These are phyloP conservation scores for Myotis findleyi DNA, from an alignment of 2,797 vertebrate genomes.

Conservation along the genomic window DNA sequence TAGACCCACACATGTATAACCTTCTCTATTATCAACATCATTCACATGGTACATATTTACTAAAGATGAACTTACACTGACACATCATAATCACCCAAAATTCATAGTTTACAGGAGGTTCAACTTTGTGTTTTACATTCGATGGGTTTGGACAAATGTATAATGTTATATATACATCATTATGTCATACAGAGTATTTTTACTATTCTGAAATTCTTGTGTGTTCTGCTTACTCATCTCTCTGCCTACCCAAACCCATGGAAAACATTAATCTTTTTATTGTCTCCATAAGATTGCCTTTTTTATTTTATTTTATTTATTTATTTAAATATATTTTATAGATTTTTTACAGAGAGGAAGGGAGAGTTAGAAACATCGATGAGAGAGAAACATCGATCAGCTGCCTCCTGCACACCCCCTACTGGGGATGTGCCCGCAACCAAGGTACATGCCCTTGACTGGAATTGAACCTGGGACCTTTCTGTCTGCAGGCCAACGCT, in stretches of 20 bases:
- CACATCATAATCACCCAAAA: not conserved
- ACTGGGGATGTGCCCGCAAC: too few species aligned
- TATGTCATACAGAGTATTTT: not conserved
- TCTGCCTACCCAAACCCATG: not conserved
- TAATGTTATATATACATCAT: not conserved
- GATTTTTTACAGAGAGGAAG: too few species aligned
- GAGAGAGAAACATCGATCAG: too few species aligned
- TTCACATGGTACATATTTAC: not conserved
- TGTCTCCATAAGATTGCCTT: not conserved
- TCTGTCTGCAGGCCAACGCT: too few species aligned
- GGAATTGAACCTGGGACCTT: too few species aligned
- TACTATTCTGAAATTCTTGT: not conserved
- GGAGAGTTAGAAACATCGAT: too few species aligned
- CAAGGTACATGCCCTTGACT: too few species aligned
- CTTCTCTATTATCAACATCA: not conserved
- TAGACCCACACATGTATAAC: not conserved
- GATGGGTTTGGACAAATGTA: not conserved
- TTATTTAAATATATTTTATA: too few species aligned
- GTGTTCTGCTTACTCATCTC: not conserved
- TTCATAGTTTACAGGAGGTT: not conserved
- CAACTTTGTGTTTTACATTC: not conserved
- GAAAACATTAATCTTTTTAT: not conserved
- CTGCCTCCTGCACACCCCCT: too few species aligned
- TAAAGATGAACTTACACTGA: not conserved
- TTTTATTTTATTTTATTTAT: not conserved